phyloP scores from a whole-genome alignment of 2,888 invertebrate species.

The Bimastos eiseni region DNA sequence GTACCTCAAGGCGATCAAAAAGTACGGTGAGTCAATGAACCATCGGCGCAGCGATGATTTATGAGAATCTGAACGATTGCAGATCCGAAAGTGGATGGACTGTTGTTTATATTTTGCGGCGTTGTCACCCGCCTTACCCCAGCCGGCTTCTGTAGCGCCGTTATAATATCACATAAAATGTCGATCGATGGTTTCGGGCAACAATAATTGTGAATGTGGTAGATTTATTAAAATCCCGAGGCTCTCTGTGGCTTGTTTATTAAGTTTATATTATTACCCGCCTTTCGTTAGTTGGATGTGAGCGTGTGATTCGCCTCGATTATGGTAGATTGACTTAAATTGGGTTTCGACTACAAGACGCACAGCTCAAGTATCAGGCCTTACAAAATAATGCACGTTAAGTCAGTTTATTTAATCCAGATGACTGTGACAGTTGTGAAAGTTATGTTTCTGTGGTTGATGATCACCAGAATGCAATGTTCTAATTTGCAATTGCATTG shows the following conservation, averaged over 20 bases:
- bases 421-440: background rate
- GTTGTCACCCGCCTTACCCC: background rate
- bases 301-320: background rate
- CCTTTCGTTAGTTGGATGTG: background rate
- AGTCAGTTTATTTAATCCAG: background rate
- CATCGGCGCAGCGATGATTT: background rate
- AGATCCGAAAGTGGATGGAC: background rate
- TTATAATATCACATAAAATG: background rate
- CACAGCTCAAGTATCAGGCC: background rate
- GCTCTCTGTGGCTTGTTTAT: background rate
- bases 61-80: background rate
- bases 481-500: background rate
- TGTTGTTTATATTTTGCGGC: background rate
- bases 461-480: background rate
- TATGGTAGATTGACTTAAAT: background rate
- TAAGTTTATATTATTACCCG: background rate
- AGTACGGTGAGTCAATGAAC: background rate
- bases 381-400: background rate
- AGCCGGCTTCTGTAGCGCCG: background rate
- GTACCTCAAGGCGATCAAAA: background rate
- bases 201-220: background rate
- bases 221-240: background rate
- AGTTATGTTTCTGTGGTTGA: background rate
- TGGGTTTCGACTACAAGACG: background rate
- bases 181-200: background rate